Evolutionary conservation across 2,797 vertebrate genomes (phyloP).

Genomic region (Dendrocincla fuliginosa): DNA sequence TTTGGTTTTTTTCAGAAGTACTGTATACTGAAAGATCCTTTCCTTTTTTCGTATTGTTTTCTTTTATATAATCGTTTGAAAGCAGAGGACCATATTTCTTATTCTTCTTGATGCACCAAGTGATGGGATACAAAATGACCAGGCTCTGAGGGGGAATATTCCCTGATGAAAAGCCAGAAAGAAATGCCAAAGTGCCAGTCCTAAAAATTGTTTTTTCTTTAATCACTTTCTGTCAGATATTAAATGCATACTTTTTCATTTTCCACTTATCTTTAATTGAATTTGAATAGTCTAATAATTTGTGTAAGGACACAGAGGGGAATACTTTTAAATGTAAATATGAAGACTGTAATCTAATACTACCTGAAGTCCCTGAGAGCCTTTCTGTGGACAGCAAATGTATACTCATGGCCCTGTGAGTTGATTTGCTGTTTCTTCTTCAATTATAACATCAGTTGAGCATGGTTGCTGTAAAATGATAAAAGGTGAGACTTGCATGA

Average conservation of each 20-base stretch:
- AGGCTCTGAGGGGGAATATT: background rate
- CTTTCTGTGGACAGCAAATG: background rate
- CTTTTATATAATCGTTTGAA: background rate
- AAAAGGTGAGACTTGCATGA: background rate
- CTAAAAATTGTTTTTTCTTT: background rate
- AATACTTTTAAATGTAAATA: constrained; percentile 48
- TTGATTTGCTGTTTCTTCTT: background rate
- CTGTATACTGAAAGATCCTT: background rate
- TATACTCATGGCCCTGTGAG: background rate
- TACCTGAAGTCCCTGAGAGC: background rate
- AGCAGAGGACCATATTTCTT: background rate
- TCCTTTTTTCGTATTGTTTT: background rate
- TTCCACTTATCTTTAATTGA: background rate
- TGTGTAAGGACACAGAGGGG: background rate
- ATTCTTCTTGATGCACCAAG: background rate
- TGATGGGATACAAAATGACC: background rate
- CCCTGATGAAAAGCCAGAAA: background rate
- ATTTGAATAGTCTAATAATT: background rate
- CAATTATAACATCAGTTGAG: background rate
- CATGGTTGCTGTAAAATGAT: background rate
- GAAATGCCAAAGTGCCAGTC: background rate
- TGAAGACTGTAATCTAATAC: background rate
- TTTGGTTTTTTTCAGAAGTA: background rate
- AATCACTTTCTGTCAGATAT: background rate
- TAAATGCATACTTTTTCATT: background rate